Evolutionary conservation across 2,113 vertebrate genomes (phyloP).

Genomic region (Xenus cinereus): DNA sequence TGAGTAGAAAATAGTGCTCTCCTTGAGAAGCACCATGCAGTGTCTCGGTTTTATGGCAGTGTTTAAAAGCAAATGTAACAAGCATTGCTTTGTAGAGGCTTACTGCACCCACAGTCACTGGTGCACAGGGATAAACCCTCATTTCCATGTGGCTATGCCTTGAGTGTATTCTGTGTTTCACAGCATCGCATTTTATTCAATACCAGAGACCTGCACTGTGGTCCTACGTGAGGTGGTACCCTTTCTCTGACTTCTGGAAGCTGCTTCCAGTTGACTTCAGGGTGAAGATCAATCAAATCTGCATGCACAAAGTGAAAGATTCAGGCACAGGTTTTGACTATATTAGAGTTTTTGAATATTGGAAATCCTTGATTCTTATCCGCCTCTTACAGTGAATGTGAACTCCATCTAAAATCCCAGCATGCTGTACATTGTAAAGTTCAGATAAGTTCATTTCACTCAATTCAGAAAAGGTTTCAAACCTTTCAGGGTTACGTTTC

Average conservation of each 20-base stretch:
- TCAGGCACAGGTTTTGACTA: not conserved
- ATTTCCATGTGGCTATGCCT: fast-evolving
- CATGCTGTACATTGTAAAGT: not conserved
- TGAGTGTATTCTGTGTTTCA: not conserved
- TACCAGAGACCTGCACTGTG: not conserved
- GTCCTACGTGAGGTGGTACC: not conserved
- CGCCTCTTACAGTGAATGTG: not conserved
- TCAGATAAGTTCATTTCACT: not conserved
- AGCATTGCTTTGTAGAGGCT: not conserved
- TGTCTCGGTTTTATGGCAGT: not conserved
- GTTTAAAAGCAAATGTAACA: not conserved
- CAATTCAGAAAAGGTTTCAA: not conserved
- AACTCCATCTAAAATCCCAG: not conserved
- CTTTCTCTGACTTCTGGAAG: not conserved
- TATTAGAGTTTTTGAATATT: not conserved
- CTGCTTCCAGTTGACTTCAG: not conserved
- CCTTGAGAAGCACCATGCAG: not conserved
- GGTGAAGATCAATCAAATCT: not conserved
- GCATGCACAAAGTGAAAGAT: not conserved
- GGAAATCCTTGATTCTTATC: not conserved
- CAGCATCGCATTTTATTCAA: not conserved
- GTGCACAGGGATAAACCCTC: not conserved
- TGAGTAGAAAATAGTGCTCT: not conserved
- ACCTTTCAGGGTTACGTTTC: not conserved
- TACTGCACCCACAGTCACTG: not conserved